Percentiles rank a stretch among this genome's conserved stretches.
Conservation (phyloP, 2,113 vertebrate genomes). For the Montifringilla adamsi region DNA sequence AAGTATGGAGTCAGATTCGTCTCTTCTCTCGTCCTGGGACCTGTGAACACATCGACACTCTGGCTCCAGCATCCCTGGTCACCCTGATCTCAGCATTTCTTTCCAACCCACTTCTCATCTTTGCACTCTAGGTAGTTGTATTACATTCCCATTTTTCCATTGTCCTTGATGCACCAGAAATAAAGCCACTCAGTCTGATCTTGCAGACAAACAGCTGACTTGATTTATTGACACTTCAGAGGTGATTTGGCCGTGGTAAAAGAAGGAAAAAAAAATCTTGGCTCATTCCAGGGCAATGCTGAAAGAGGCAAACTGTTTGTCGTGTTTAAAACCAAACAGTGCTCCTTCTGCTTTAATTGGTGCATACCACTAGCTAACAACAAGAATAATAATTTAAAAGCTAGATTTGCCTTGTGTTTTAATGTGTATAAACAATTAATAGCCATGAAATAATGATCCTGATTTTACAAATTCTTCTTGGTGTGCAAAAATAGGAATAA, state of each 20-base stretch:
- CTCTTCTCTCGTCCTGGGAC: too few species aligned
- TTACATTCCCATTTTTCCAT: background rate
- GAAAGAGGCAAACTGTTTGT: background rate
- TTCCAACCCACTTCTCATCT: background rate
- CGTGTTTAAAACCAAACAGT: background rate
- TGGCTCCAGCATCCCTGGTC: fast-evolving
- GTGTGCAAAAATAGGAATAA: background rate
- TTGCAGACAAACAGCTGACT: background rate
- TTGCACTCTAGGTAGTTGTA: background rate
- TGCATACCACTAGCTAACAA: background rate
- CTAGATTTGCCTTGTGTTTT: background rate
- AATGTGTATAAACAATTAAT: background rate
- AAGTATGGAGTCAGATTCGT: too few species aligned
- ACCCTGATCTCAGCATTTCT: fast-evolving
- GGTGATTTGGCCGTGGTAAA: fast-evolving
- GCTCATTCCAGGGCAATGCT: background rate
- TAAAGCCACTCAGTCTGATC: background rate
- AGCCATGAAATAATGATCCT: background rate
- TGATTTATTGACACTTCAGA: background rate
- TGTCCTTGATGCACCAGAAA: background rate
- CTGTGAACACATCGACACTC: too few species aligned
- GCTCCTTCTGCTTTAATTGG: background rate
- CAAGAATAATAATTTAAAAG: background rate
- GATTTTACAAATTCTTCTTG: background rate
- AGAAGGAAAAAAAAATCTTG: background rate